phyloP scores from a whole-genome alignment of 2,797 vertebrate species.

The Alca torda region DNA sequence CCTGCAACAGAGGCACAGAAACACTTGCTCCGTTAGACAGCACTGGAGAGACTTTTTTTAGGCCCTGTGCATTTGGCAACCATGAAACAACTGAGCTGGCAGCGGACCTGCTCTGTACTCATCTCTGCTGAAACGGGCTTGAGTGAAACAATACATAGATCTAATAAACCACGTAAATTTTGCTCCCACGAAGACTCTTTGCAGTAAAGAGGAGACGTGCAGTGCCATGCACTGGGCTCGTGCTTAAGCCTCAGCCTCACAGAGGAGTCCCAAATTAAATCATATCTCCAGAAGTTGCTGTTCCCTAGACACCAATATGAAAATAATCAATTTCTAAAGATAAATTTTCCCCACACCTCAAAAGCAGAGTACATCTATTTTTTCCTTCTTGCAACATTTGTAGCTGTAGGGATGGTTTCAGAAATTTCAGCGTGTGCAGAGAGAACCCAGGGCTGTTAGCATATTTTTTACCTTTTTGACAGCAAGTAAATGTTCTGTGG shows the following conservation, averaged over 20 bases:
- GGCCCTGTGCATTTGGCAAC: background rate
- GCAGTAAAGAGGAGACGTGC: background rate
- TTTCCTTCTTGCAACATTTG: background rate
- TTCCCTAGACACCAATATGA: conserved; percentile 50
- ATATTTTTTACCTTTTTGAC: conserved; percentile 65
- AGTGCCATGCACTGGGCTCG: background rate
- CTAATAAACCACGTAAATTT: background rate
- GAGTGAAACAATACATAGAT: background rate
- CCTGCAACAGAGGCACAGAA: background rate
- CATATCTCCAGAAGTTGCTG: background rate
- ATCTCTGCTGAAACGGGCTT: background rate
- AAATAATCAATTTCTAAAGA: conserved; percentile 61
- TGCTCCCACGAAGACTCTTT: background rate
- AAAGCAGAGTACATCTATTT: background rate
- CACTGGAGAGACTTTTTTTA: background rate
- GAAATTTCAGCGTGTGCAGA: conserved; percentile 37
- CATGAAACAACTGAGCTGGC: background rate
- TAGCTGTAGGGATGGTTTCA: conserved; percentile 42
- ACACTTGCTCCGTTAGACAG: background rate
- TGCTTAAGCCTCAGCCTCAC: background rate
- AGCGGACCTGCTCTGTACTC: background rate
- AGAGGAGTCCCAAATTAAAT: conserved; percentile 33
- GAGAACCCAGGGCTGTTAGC: conserved; percentile 47
- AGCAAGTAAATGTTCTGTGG: conserved; percentile 69
- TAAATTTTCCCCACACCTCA: background rate